Evolutionary conservation across 1,140 invertebrate genomes (phyloP).

Genomic region (Rhopalosiphum maidis): DNA sequence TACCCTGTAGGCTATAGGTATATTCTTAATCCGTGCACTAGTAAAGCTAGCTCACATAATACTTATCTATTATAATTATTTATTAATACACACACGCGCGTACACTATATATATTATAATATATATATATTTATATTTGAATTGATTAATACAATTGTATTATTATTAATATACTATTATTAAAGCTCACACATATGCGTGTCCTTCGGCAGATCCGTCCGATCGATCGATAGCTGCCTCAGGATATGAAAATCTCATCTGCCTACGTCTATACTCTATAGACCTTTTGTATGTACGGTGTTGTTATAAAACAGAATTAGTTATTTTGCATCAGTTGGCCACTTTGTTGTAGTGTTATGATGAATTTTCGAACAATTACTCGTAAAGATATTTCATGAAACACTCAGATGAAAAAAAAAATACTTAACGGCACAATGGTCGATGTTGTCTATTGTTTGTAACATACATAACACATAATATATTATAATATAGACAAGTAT

Average conservation of each 20-base stretch:
- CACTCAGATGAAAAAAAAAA: conserved; percentile 6
- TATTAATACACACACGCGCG: not conserved
- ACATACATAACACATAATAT: not conserved
- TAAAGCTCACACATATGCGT: not conserved
- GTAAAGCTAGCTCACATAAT: conserved; percentile 5
- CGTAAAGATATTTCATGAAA: conserved; percentile 35
- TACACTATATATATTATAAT: not conserved
- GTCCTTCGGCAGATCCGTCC: conserved; percentile 29
- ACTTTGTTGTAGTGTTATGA: conserved; percentile 26
- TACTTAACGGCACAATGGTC: conserved; percentile 42
- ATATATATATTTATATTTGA: conserved; percentile 5
- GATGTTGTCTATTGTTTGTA: conserved; percentile 16
- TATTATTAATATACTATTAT: conserved; percentile 42
- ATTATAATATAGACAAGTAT: not conserved
- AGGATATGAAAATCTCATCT: conserved; percentile 52
- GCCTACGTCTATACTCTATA: conserved; percentile 32
- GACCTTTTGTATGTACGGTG: conserved; percentile 36
- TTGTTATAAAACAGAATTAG: conserved; percentile 47
- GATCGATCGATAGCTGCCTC: conserved; percentile 33
- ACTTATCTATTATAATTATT: conserved; percentile 37
- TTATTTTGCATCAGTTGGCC: conserved; percentile 35
- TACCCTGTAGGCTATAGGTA: not conserved
- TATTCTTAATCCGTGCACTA: not conserved
- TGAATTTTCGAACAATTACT: conserved; percentile 44
- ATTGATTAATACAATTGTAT: conserved; percentile 48